A percentile compares a stretch with the other conserved stretches of the same genome.
phyloP scores from a whole-genome alignment of 2,888 invertebrate species.

The Agrilus mali region DNA sequence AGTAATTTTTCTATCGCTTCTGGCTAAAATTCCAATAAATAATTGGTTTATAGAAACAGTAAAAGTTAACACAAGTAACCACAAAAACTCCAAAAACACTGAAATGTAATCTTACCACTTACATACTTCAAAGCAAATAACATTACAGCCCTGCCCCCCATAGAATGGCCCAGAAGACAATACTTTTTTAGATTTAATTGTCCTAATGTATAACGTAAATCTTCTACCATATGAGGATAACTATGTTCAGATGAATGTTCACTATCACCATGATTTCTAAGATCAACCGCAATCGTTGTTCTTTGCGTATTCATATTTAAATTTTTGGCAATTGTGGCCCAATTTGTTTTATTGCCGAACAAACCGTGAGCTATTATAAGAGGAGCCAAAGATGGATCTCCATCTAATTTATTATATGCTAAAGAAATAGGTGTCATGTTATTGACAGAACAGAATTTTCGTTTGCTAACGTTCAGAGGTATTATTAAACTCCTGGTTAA shows the following conservation, averaged over 20 bases:
- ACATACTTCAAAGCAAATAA: slow-evolving; percentile 62
- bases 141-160: slow-evolving; percentile 93
- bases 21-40: slow-evolving; percentile 33
- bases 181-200: slow-evolving; percentile 51
- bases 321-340: slow-evolving; percentile 67
- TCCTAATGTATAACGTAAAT: slow-evolving; percentile 53
- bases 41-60: background rate
- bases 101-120: slow-evolving; percentile 15
- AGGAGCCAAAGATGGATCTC: slow-evolving; percentile 34
- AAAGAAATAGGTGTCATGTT: too few relatives aligned
- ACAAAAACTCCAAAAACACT: background rate
- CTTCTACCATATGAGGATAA: slow-evolving; percentile 62
- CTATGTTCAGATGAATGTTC: slow-evolving; percentile 62
- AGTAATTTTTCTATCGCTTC: slow-evolving; percentile 51
- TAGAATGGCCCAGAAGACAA: slow-evolving; percentile 77
- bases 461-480: too few relatives aligned
- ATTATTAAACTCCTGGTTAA: too few relatives aligned
- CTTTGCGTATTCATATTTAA: slow-evolving; percentile 50
- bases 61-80: background rate
- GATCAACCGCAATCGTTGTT: slow-evolving; percentile 71
- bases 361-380: slow-evolving; percentile 78
- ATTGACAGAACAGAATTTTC: too few relatives aligned
- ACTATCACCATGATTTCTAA: slow-evolving; percentile 92
- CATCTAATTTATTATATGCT: too few relatives aligned
- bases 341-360: slow-evolving; percentile 77